phyloP scores from a whole-genome alignment of 2,113 vertebrate genomes.

The Oostethus manadensis region DNA sequence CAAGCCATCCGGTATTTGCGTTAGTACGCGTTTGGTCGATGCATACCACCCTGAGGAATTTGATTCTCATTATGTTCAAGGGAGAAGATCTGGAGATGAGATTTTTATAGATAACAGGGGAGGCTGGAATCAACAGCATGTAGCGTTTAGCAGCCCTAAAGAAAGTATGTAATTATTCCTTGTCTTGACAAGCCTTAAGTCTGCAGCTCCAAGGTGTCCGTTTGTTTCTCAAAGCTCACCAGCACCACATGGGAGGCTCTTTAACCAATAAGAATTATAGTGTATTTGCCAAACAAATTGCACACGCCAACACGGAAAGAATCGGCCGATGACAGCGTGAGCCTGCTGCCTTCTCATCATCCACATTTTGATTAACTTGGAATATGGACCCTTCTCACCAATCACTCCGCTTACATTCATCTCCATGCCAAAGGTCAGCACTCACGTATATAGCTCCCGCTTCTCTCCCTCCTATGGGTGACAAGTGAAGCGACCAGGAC shows the following conservation, averaged over 20 bases:
- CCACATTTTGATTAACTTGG: no score
- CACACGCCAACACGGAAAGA: constrained; percentile 29
- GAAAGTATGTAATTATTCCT: constrained; percentile 1
- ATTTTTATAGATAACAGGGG: background rate
- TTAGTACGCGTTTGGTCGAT: background rate
- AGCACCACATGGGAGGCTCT: constrained; percentile 24
- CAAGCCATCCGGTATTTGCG: background rate
- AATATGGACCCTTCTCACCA: constrained; percentile 37
- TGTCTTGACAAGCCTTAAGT: constrained; percentile 25
- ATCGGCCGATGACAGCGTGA: constrained; percentile 49
- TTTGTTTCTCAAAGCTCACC: constrained; percentile 32
- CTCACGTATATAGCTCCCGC: constrained; percentile 37
- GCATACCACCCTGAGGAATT: background rate
- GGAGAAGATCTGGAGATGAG: background rate
- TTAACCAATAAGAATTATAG: constrained; percentile 39
- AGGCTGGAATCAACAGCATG: constrained; percentile 14
- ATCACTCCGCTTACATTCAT: constrained; percentile 53
- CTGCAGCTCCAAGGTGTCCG: constrained; percentile 30
- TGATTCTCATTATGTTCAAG: background rate
- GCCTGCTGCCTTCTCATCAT: constrained; percentile 41
- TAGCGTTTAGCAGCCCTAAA: constrained; percentile 5
- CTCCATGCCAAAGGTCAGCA: constrained; percentile 50
- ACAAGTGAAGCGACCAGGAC: constrained; percentile 51
- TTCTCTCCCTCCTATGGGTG: constrained; percentile 21
- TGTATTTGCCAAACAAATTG: constrained; percentile 38